Percentiles rank a stretch among this genome's conserved stretches.
Evolutionary conservation across 2,888 invertebrate species (phyloP).

Genomic region (Eulithis testata): DNA sequence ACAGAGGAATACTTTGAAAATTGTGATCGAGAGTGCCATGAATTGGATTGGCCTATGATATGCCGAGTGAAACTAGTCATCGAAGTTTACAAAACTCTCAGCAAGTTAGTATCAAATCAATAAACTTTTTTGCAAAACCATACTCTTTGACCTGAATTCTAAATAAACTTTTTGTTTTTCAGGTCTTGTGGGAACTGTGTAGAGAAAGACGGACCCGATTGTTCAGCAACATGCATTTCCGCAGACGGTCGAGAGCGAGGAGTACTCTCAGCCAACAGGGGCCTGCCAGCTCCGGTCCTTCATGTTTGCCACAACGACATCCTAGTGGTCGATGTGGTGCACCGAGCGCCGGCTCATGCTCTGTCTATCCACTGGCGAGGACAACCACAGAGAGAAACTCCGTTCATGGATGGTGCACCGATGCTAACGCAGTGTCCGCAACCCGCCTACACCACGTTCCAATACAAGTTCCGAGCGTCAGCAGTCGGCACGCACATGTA

Average conservation of each 20-base stretch:
- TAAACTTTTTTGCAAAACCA: neutral
- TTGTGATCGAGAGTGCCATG: slow-evolving; percentile 91
- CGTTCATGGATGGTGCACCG: slow-evolving; percentile 92
- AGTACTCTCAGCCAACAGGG: slow-evolving; percentile 87
- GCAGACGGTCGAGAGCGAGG: slow-evolving; percentile 87
- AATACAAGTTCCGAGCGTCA: slow-evolving; percentile 90
- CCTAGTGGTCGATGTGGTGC: slow-evolving; percentile 90
- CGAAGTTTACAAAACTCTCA: slow-evolving; percentile 89
- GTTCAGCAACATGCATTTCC: slow-evolving; percentile 87
- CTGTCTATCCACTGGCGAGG: slow-evolving; percentile 93
- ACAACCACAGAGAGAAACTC: slow-evolving; percentile 87
- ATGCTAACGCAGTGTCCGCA: slow-evolving; percentile 92
- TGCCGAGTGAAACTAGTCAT: slow-evolving; percentile 90
- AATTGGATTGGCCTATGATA: slow-evolving; percentile 91
- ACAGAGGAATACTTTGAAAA: slow-evolving; percentile 89
- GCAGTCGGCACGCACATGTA: slow-evolving; percentile 90
- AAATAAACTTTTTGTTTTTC: slow-evolving; percentile 16
- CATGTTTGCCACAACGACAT: slow-evolving; percentile 91
- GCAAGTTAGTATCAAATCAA: slow-evolving; percentile 82
- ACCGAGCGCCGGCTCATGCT: slow-evolving; percentile 88
- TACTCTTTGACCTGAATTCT: neutral
- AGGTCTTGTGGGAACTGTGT: slow-evolving; percentile 88
- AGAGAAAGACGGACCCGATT: slow-evolving; percentile 82
- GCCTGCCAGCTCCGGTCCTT: slow-evolving; percentile 86
- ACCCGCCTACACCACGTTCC: slow-evolving; percentile 89